phyloP scores from a whole-genome alignment of 1,140 invertebrate species.

The Drosophila repletoides region DNA sequence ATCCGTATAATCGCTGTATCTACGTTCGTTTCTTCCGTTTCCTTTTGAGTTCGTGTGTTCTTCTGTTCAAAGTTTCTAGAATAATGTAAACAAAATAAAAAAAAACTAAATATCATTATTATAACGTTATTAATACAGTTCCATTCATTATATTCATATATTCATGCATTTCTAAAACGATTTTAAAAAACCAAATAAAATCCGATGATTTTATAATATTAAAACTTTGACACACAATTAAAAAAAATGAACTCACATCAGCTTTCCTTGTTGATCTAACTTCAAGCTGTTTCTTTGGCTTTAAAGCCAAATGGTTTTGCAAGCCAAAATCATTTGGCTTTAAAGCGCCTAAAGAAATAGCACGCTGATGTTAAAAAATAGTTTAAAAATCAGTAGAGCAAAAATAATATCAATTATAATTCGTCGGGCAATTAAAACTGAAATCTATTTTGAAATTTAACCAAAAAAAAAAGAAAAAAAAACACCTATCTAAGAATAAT shows the following conservation, averaged over 20 bases:
- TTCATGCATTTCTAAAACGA: constrained; percentile 78
- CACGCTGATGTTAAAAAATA: constrained; percentile 42
- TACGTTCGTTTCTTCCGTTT: constrained; percentile 39
- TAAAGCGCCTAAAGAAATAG: constrained; percentile 36
- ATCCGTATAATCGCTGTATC: constrained; percentile 39
- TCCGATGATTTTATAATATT: constrained; percentile 82
- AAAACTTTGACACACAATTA: constrained; percentile 81
- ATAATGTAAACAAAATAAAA: constrained; percentile 30
- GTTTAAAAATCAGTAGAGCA: constrained; percentile 39
- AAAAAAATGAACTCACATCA: constrained; percentile 37
- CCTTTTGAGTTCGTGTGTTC: constrained; percentile 57
- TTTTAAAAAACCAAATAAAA: constrained; percentile 74
- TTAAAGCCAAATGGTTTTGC: constrained; percentile 37
- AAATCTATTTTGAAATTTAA: constrained; percentile 28
- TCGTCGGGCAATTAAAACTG: constrained; percentile 42
- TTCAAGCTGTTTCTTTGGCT: constrained; percentile 40
- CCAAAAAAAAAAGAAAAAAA: constrained; percentile 19
- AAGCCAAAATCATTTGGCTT: constrained; percentile 27
- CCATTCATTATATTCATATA: constrained; percentile 54
- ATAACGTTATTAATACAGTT: constrained; percentile 52
- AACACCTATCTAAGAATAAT: constrained; percentile 36
- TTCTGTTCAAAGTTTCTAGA: constrained; percentile 30
- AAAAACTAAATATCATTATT: constrained; percentile 39
- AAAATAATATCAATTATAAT: constrained; percentile 42
- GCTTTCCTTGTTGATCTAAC: background rate